These are phyloP conservation scores for zebrafish (Danio rerio) DNA, from an alignment of 2,113 vertebrate genomes.

Conservation along the genomic window GRCz12tu NC_133190.1:33360501-33361000, in stretches of 20 bases:
- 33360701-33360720: conserved; percentile 28
- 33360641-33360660: conserved; percentile 41
- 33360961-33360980: conserved; percentile 59
- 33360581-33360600: conserved; percentile 61
- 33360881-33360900: conserved; percentile 57
- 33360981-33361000: conserved; percentile 56
- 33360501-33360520: conserved; percentile 52
- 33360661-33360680: conserved; percentile 35
- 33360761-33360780: conserved; percentile 45
- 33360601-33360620: conserved; percentile 52
- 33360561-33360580: conserved; percentile 59
- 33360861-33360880: conserved; percentile 43
- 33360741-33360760: conserved; percentile 35
- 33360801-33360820: conserved; percentile 41
- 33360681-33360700: conserved; percentile 45
- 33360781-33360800: conserved; percentile 49
- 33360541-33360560: conserved; percentile 56
- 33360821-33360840: conserved; percentile 59
- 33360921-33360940: conserved; percentile 57
- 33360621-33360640: conserved; percentile 52
- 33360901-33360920: conserved; percentile 50
- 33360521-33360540: conserved; percentile 61
- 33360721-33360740: conserved; percentile 24
- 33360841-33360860: conserved; percentile 56
- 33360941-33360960: conserved; percentile 56